These are phyloP conservation scores for Lasaia peninsularis DNA, from an alignment of 1,140 invertebrate species.

Conservation along the genomic window DNA sequence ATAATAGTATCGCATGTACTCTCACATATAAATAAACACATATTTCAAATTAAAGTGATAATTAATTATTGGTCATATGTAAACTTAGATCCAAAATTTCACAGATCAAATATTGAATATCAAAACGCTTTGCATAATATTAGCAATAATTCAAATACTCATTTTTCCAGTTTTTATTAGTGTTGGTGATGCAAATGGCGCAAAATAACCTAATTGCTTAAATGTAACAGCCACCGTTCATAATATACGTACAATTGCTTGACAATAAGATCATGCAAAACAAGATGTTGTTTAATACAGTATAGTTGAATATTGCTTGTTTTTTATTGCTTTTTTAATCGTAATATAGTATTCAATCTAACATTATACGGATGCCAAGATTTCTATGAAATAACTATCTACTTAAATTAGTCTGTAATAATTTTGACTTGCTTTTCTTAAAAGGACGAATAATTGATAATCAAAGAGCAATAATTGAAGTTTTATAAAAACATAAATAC, in stretches of 20 bases:
- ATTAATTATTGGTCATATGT: no score
- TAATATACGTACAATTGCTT: slow-evolving; percentile 4
- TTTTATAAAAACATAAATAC: not conserved
- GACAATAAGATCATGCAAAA: not conserved
- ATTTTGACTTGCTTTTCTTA: not conserved
- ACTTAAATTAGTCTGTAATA: not conserved
- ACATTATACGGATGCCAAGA: not conserved
- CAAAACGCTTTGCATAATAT: no score
- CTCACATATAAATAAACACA: no score
- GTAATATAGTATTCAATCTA: not conserved
- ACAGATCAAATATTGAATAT: no score
- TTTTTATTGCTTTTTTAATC: slow-evolving; percentile 3
- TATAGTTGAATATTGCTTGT: slow-evolving; percentile 5
- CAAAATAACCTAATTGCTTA: slow-evolving; percentile 6
- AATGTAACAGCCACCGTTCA: slow-evolving; percentile 1
- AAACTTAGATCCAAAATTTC: no score
- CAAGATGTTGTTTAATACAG: not conserved
- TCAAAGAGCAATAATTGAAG: not conserved
- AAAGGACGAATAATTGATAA: no score
- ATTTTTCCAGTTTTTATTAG: not conserved
- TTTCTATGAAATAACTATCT: not conserved
- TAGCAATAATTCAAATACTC: no score
- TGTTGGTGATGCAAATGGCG: not conserved
- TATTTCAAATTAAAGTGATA: no score
- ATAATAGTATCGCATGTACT: no score